These are phyloP conservation scores for Danaus chrysippus DNA, from an alignment of 2,888 invertebrate genomes.

Conservation along the genomic window DNA sequence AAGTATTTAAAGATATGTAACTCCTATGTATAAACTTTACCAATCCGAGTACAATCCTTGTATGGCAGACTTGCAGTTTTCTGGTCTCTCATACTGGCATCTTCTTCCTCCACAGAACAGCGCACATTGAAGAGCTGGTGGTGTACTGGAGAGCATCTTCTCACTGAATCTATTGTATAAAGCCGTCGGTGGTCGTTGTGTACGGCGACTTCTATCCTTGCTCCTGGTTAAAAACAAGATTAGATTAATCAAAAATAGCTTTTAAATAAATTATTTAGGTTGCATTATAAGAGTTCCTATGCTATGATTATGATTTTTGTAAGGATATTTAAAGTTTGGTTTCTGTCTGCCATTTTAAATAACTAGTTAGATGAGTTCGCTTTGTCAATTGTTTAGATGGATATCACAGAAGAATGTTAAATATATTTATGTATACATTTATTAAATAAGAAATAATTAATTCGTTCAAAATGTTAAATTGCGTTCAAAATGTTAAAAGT, in stretches of 20 bases:
- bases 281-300: not conserved
- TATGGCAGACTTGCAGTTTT: conserved; percentile 82
- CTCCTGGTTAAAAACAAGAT: conserved; percentile 44
- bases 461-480: no score
- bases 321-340: no score
- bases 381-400: no score
- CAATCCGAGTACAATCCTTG: conserved; percentile 91
- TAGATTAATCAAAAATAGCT: not conserved
- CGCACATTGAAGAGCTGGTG: conserved; percentile 86
- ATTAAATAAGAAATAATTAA: no score
- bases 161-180: conserved; percentile 70
- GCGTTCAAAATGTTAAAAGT: no score
- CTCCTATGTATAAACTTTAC: conserved; percentile 61
- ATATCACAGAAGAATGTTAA: no score
- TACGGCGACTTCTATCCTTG: conserved; percentile 60
- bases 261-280: not conserved
- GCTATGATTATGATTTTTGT: no score
- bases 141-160: conserved; percentile 80
- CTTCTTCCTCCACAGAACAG: conserved; percentile 90
- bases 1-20: no score
- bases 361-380: no score
- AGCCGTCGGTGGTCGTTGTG: conserved; percentile 66
- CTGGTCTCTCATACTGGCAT: conserved; percentile 88
- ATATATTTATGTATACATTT: no score
- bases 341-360: no score